Evolutionary conservation across 2,113 vertebrate genomes (phyloP).

Genomic region (Protobothrops flavoviridis): DNA sequence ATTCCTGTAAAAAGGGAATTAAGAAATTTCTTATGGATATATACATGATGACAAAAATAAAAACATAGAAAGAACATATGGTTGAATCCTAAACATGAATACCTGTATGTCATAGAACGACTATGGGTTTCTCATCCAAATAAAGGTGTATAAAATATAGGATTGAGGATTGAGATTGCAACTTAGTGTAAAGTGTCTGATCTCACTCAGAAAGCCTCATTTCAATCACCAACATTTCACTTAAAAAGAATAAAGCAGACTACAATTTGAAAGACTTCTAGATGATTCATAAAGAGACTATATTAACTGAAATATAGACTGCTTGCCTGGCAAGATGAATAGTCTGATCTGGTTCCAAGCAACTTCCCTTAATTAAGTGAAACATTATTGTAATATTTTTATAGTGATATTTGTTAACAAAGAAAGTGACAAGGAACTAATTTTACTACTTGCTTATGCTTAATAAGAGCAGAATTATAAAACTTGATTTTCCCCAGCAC

Average conservation of each 20-base stretch:
- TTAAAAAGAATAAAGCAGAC: not conserved
- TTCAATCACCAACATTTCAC: not conserved
- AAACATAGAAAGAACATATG: not conserved
- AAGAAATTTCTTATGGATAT: not conserved
- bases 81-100: not conserved
- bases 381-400: not conserved
- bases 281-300: not conserved
- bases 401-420: constrained; percentile 36
- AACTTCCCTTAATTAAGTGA: not conserved
- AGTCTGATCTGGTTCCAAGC: not conserved
- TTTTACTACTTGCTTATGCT: constrained; percentile 15
- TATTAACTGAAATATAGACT: not conserved
- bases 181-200: not conserved
- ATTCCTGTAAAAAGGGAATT: not conserved
- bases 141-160: not conserved
- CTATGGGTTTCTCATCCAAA: not conserved
- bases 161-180: not conserved
- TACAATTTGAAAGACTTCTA: not conserved
- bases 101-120: not conserved
- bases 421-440: constrained; percentile 10
- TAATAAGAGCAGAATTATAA: constrained; percentile 43
- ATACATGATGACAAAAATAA: not conserved
- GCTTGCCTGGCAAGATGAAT: no score
- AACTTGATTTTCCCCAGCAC: constrained; percentile 47
- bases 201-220: not conserved